These are phyloP conservation scores for Cylindroiulus punctatus DNA, from an alignment of 2,888 invertebrate genomes.

Conservation along the genomic window DNA sequence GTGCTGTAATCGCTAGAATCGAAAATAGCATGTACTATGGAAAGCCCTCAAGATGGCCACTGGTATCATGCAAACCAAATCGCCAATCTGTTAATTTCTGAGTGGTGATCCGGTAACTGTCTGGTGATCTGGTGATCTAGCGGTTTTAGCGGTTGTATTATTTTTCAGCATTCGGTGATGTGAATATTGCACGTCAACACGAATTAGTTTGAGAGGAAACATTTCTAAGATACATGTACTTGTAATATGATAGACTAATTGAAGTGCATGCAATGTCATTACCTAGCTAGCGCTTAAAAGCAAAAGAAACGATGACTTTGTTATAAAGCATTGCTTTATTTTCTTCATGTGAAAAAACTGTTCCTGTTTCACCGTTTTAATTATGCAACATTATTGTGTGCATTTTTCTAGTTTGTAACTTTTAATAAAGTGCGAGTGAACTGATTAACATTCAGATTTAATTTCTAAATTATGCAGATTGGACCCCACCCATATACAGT, in stretches of 20 bases:
- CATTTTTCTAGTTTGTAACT: background rate
- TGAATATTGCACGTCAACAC: background rate
- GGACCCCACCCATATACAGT: background rate
- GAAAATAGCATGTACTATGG: too few species aligned
- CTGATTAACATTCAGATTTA: background rate
- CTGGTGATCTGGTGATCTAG: too few species aligned
- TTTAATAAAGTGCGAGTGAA: background rate
- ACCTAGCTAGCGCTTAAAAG: background rate
- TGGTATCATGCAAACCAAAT: too few species aligned
- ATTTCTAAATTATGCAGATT: slow-evolving; percentile 3
- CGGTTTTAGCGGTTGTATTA: background rate
- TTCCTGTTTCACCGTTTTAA: background rate
- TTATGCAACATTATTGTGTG: background rate
- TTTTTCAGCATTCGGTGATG: too few species aligned
- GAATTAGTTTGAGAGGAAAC: background rate
- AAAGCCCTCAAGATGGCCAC: too few species aligned
- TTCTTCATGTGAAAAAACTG: background rate
- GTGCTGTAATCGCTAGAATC: too few species aligned
- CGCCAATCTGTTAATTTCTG: too few species aligned
- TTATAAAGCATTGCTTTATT: background rate
- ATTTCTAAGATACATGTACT: background rate
- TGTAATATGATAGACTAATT: background rate
- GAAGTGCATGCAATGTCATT: background rate
- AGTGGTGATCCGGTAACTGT: too few species aligned
- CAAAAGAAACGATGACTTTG: background rate